Percentiles rank a stretch among this genome's conserved stretches.
Conservation (phyloP, 2,797 vertebrate species). For the Acropternis orthonyx region DNA sequence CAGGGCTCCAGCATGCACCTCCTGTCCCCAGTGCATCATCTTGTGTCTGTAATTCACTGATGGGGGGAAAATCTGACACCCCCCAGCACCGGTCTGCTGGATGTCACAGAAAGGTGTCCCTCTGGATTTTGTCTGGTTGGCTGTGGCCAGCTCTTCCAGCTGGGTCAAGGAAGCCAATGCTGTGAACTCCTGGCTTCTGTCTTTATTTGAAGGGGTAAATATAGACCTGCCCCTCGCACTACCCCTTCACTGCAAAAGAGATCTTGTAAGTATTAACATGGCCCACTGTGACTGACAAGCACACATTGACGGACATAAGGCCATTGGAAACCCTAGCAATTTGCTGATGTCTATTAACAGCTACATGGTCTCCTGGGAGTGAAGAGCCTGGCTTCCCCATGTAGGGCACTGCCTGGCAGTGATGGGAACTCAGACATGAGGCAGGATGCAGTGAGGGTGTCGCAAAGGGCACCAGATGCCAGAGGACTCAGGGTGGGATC, state of each 20-base stretch:
- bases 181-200: conserved; percentile 34
- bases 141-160: background rate
- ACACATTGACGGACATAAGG: conserved; percentile 50
- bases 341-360: conserved; percentile 34
- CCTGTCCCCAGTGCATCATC: fast-evolving
- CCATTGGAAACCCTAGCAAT: background rate
- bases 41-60: background rate
- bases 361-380: background rate
- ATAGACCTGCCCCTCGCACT: conserved; percentile 49
- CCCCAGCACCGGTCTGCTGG: fast-evolving
- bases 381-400: background rate
- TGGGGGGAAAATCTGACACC: background rate
- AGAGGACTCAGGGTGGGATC: conserved; percentile 44
- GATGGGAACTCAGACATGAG: background rate
- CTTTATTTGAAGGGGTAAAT: conserved; percentile 67
- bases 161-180: conserved; percentile 9
- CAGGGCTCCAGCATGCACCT: fast-evolving
- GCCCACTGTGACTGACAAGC: conserved; percentile 73
- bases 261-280: conserved; percentile 38
- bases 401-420: background rate
- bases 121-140: background rate
- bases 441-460: background rate
- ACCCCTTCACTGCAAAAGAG: conserved; percentile 29
- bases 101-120: background rate
- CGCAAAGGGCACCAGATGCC: conserved; percentile 1